A percentile compares a stretch with the other conserved stretches of the same genome.
phyloP scores from a whole-genome alignment of 2,797 vertebrate species.

The Sebastes reedi region DNA sequence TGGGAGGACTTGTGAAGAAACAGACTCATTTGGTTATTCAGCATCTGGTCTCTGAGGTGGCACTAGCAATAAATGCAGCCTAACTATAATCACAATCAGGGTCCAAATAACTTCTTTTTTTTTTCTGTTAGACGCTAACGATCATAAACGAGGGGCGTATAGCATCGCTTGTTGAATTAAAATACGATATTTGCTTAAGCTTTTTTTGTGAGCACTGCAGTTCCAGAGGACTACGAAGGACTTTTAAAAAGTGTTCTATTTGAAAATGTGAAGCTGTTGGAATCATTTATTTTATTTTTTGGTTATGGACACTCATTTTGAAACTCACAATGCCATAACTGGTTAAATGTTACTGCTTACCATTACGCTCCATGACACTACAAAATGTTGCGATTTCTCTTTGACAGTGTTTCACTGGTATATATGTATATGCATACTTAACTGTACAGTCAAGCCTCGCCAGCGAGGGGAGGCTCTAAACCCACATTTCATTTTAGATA shows the following conservation, averaged over 20 bases:
- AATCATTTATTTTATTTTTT: conserved; percentile 31
- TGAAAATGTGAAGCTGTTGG: conserved; percentile 76
- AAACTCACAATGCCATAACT: conserved; percentile 64
- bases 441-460: conserved; percentile 84
- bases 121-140: conserved; percentile 29
- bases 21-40: conserved; percentile 38
- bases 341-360: conserved; percentile 75
- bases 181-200: conserved; percentile 31
- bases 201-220: conserved; percentile 52
- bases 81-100: conserved; percentile 64
- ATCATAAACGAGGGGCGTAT: conserved; percentile 36
- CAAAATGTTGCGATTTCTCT: conserved; percentile 86
- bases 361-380: conserved; percentile 85
- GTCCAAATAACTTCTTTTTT: conserved; percentile 63
- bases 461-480: conserved; percentile 81
- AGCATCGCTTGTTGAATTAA: conserved; percentile 49
- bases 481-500: conserved; percentile 78
- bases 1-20: conserved; percentile 29
- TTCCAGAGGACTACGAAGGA: conserved; percentile 65
- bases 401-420: conserved; percentile 88
- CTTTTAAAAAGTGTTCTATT: conserved; percentile 66
- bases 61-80: conserved; percentile 79
- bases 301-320: conserved; percentile 55
- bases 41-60: conserved; percentile 64
- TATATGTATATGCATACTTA: conserved; percentile 77